phyloP scores from a whole-genome alignment of 2,888 invertebrate species.

The Tetragnatha montana region DNA sequence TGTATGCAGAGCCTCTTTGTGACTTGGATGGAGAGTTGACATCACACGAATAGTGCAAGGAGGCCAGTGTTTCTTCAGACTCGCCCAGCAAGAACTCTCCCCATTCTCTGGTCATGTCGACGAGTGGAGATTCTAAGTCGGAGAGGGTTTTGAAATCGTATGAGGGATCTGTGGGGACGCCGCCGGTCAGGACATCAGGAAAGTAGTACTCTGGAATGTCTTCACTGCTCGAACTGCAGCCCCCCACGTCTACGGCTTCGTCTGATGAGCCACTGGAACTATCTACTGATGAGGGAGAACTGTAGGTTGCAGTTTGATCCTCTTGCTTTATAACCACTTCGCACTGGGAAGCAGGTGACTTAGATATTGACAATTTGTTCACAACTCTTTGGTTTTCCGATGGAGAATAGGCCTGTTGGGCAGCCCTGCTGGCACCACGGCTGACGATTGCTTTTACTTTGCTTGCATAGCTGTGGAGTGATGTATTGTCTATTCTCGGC shows the following conservation, averaged over 20 bases:
- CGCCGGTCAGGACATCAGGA: constrained; percentile 25
- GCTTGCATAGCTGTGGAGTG: constrained; percentile 63
- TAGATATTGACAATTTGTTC: constrained; percentile 39
- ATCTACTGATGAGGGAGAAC: constrained; percentile 43
- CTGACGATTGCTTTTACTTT: constrained; percentile 50
- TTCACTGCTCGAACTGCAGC: constrained; percentile 46
- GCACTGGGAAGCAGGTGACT: constrained; percentile 25
- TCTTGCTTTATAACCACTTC: background rate
- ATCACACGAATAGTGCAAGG: constrained; percentile 43
- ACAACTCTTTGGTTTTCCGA: constrained; percentile 36
- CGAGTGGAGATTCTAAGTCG: constrained; percentile 31
- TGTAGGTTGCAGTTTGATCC: constrained; percentile 31
- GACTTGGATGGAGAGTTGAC: constrained; percentile 44
- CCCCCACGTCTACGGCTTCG: constrained; percentile 38
- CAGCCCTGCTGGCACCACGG: constrained; percentile 23
- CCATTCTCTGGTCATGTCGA: constrained; percentile 35
- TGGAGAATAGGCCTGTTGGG: no score
- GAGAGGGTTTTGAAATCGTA: constrained; percentile 44
- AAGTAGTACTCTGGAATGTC: constrained; percentile 63
- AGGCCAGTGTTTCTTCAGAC: constrained; percentile 36
- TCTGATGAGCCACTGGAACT: constrained; percentile 46
- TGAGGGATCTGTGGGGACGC: background rate
- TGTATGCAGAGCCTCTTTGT: background rate
- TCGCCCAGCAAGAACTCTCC: constrained; percentile 36
- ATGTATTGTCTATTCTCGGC: constrained; percentile 30